Conservation (phyloP, 1,140 invertebrate genomes). For the Phymorhynchus buccinoides region DNA sequence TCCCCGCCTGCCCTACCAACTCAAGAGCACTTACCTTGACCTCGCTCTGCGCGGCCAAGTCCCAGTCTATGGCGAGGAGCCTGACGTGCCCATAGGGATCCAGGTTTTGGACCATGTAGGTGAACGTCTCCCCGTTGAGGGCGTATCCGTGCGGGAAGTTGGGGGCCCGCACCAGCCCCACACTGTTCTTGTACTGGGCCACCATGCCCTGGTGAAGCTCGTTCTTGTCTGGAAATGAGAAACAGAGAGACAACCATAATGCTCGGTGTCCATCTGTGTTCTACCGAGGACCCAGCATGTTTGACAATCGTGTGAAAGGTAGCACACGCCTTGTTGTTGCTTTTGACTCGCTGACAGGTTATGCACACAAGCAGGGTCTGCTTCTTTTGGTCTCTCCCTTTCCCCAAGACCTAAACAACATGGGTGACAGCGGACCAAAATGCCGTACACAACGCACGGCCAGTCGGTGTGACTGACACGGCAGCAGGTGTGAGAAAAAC, state of each 20-base stretch:
- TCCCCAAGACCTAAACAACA: too few species aligned
- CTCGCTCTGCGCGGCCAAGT: slow-evolving; percentile 62
- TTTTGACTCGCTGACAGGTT: too few species aligned
- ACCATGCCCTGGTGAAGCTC: slow-evolving; percentile 57
- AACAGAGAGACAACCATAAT: slow-evolving; percentile 15
- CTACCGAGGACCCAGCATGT: too few species aligned
- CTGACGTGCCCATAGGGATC: slow-evolving; percentile 66
- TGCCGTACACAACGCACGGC: too few species aligned
- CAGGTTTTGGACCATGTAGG: slow-evolving; percentile 66
- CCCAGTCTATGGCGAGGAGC: slow-evolving; percentile 67
- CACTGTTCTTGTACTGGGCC: slow-evolving; percentile 51
- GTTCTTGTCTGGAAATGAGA: slow-evolving; percentile 58
- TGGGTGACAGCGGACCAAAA: too few species aligned
- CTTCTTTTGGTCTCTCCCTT: too few species aligned
- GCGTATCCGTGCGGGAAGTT: slow-evolving; percentile 68
- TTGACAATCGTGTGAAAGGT: too few species aligned
- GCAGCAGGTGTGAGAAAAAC: too few species aligned
- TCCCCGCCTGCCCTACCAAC: slow-evolving; percentile 60
- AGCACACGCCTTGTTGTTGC: too few species aligned
- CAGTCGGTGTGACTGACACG: too few species aligned
- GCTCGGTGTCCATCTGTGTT: too few species aligned
- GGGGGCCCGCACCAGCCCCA: slow-evolving; percentile 60
- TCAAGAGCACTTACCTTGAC: slow-evolving; percentile 58
- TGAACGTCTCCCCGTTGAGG: slow-evolving; percentile 67
- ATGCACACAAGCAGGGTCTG: too few species aligned